A percentile compares a stretch with the other conserved stretches of the same genome.
phyloP scores from a whole-genome alignment of 2,888 invertebrate species.

The Diadromus collaris region DNA sequence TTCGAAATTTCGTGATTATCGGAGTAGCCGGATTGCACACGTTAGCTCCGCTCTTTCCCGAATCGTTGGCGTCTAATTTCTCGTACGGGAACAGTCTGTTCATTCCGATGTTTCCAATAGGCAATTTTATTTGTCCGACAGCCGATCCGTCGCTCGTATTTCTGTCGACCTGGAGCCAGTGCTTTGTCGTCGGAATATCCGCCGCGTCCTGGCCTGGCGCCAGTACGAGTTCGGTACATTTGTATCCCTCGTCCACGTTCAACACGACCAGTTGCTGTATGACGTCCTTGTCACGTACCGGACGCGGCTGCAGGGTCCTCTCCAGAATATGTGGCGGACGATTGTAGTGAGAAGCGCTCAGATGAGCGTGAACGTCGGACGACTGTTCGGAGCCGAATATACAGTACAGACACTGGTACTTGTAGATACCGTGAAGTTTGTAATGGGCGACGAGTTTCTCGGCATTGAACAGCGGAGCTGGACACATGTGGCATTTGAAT shows the following conservation, averaged over 20 bases:
- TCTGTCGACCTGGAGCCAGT: conserved; percentile 50
- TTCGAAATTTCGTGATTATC: conserved; percentile 49
- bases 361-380: conserved; percentile 80
- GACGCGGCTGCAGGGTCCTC: conserved; percentile 72
- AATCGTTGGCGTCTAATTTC: conserved; percentile 35
- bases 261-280: conserved; percentile 73
- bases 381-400: conserved; percentile 76
- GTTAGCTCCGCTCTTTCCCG: not conserved
- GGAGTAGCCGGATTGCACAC: conserved; percentile 13
- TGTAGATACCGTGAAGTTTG: conserved; percentile 78
- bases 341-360: conserved; percentile 79
- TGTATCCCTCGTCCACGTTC: conserved; percentile 69
- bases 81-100: conserved; percentile 46
- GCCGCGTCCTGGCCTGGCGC: conserved; percentile 19
- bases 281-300: conserved; percentile 68
- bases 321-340: conserved; percentile 77
- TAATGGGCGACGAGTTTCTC: conserved; percentile 77
- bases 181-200: conserved; percentile 45
- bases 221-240: conserved; percentile 55
- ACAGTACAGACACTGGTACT: conserved; percentile 82
- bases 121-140: conserved; percentile 48
- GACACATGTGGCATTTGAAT: conserved; percentile 80
- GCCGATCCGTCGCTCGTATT: conserved; percentile 38
- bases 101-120: conserved; percentile 49
- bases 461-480: conserved; percentile 76